Base-by-base conservation (phyloP, 2,113 vertebrate genomes). In the Pelecanus crispus region DNA sequence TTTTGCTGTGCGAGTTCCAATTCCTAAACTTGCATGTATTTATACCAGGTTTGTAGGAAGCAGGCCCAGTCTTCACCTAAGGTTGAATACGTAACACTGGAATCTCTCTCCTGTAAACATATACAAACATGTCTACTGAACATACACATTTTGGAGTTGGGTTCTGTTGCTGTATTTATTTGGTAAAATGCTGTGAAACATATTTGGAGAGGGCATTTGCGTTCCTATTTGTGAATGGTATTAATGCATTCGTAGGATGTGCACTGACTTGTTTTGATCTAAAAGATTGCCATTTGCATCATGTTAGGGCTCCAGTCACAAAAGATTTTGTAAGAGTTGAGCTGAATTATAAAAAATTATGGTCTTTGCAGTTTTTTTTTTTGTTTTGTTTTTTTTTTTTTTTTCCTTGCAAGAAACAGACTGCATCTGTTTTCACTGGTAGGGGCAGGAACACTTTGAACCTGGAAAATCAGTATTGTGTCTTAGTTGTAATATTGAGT, bases 191-290 rank as follows among this genome's bases (percentile, higher is more conserved):
- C 84, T 92, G 58, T 88, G 84, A 95, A 89, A 83, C 44, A 45
- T 82, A 97, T 95, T 84, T 78, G 92, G 82, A 97, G 86, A 97
- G 31, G 74, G 79, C 89, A 89, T 90, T 85, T 92, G 50, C 38
- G 13, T 95, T 96, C 77, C 93, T 68, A 90, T 94, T 95, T 97
- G 67, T 91, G 78, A 91, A 68, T 81, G 67, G 84, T 32, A 84
- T 86, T 92, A 96, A 95, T 62, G 86, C 65, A 88, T 75, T 89
- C 88, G 81, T 71, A 92, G 44, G 88, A 66, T 78, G 74, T 17
- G 40, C 80, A 74, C 86, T 95, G 83, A 94, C 97, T 97, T 97
- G 93, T 95, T 98, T 97, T 96, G 80, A 96, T 95, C 86, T 93
- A 82, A 88, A 94, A 97, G 59, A 92, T 68, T 83, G 74, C 86